Base-by-base conservation (phyloP, 2,113 vertebrate genomes). In the Mobula hypostoma region DNA sequence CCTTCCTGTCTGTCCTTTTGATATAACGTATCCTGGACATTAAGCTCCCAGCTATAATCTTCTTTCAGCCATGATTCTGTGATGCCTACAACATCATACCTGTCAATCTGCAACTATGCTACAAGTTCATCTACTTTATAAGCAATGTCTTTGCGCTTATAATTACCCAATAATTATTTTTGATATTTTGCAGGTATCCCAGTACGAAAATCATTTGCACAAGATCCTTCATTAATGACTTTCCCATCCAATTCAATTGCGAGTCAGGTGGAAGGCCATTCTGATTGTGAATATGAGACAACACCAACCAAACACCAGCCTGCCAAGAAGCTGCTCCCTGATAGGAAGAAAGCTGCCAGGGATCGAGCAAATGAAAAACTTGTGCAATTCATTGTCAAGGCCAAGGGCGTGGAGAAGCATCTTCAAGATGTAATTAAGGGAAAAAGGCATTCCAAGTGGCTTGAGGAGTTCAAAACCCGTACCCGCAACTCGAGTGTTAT, bases 281-380 rank as follows among this genome's bases (percentile, higher is more conserved):
- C 12, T 2, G 95, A 95, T 3, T 12, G 94, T 15, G 61, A 94
- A 19, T 72, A 63, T 0, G 94, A 96, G 72, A 94, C 14, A 11
- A 96, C 94, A 15, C 95, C 92, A 7, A 61, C 94, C 68, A 97
- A 95, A n/a, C 95, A 72, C 70, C 76, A 87, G 70, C 94, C 94
- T 19, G 95, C 94, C 11, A 97, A 96, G 95, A 98, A 98, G 72
- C 95, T 98, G 15, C 97, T 99, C 29, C 99, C 98, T 0, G 99
- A 99, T 94, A 97, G 99, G 24, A 97, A 96, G 1, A 97, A 97
- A 78, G 97, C 98, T 0, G 98, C 98, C 77, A 97, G 98, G 32
- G 98, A 98, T 94, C 97, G 97, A 0, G 98, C 98, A 2, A 99
- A 99, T 94, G 96, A 97, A 94, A 98, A 97, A 87, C 96, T 99